These are phyloP conservation scores for Cynopterus sphinx DNA, from an alignment of 2,797 vertebrate genomes.

Conservation along the genomic window DNA sequence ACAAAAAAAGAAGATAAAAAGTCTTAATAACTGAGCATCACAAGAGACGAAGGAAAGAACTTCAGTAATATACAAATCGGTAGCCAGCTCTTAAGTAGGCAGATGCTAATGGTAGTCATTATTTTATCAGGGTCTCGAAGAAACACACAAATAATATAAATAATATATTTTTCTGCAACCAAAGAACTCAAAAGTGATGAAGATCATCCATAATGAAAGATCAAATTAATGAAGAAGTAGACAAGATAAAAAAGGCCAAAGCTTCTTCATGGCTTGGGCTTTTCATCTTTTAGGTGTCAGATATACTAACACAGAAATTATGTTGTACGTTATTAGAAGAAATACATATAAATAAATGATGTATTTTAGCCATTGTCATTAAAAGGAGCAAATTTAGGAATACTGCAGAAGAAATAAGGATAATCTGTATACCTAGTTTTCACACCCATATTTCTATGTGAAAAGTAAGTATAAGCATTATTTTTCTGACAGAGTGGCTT, in stretches of 20 bases:
- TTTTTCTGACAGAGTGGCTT: conserved; percentile 38
- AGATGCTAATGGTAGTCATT: background rate
- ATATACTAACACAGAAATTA: background rate
- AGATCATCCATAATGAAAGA: background rate
- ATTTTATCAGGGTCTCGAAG: background rate
- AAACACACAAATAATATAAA: background rate
- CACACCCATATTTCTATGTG: background rate
- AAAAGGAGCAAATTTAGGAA: background rate
- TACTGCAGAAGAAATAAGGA: background rate
- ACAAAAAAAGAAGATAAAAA: background rate
- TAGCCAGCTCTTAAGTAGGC: background rate
- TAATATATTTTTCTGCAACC: conserved; percentile 10
- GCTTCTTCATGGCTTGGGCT: background rate
- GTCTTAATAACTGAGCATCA: background rate
- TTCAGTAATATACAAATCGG: background rate
- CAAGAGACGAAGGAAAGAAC: background rate
- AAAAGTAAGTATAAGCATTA: background rate
- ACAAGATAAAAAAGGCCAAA: background rate
- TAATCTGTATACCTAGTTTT: background rate
- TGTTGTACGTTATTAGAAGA: background rate
- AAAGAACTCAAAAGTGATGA: background rate
- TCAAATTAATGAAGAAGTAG: background rate
- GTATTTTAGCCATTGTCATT: background rate
- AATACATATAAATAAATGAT: conserved; percentile 1
- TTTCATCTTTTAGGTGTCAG: background rate